phyloP scores from a whole-genome alignment of 2,888 invertebrate species.

The Tetropium fuscum region DNA sequence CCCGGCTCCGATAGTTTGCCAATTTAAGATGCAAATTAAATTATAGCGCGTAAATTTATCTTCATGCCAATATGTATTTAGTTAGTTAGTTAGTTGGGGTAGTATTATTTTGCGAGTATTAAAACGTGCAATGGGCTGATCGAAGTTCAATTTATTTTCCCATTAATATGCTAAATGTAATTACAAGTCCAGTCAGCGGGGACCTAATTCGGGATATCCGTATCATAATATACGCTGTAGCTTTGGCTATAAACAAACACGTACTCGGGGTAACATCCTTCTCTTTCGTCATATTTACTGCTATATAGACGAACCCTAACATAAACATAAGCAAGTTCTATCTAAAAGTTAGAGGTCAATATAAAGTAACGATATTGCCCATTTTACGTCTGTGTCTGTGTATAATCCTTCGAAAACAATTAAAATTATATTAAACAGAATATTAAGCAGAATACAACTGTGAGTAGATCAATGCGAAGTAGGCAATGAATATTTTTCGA shows the following conservation, averaged over 20 bases:
- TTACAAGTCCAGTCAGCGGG: slow-evolving; percentile 49
- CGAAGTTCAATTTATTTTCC: slow-evolving; percentile 58
- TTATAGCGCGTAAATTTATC: slow-evolving; percentile 19
- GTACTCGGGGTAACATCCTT: slow-evolving; percentile 22
- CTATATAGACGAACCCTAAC: background rate
- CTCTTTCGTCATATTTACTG: slow-evolving; percentile 14
- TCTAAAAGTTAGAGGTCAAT: too few relatives aligned
- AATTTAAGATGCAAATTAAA: slow-evolving; percentile 31
- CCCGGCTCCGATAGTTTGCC: slow-evolving; percentile 3
- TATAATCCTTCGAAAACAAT: too few relatives aligned
- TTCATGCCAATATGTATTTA: slow-evolving; percentile 26
- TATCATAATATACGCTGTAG: slow-evolving; percentile 44
- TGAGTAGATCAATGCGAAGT: too few relatives aligned
- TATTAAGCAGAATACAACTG: too few relatives aligned
- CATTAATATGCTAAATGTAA: slow-evolving; percentile 59
- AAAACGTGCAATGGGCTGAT: slow-evolving; percentile 53
- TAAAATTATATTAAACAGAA: too few relatives aligned
- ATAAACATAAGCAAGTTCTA: too few relatives aligned
- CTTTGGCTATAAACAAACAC: slow-evolving; percentile 41
- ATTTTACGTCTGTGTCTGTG: too few relatives aligned
- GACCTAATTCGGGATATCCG: slow-evolving; percentile 46
- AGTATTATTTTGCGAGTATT: slow-evolving; percentile 47
- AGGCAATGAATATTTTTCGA: too few relatives aligned
- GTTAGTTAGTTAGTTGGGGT: slow-evolving; percentile 23
- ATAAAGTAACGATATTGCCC: too few relatives aligned